Base-by-base conservation (phyloP, 1,140 invertebrate species). In the Telenomus remus region DNA sequence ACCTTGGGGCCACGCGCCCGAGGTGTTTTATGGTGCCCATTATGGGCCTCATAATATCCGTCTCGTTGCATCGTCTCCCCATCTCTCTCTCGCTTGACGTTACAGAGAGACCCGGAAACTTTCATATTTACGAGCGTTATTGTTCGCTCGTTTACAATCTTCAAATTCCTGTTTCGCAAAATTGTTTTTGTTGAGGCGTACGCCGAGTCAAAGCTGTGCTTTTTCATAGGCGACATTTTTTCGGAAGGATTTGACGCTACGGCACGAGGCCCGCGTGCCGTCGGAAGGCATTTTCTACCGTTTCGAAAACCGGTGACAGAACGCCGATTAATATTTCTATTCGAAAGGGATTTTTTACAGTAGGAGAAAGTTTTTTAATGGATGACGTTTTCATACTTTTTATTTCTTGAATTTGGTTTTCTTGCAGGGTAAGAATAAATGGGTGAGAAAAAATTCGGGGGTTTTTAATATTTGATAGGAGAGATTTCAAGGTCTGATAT, bases 1-100 rank as follows among this genome's bases (percentile, higher is more conserved):
- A 19, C 82, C 80, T 83, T 83, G 75, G 61, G 44, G 82, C 79
- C 82, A 84, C 82, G 82, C 82, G 82, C 74, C 82, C 77, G 75
- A 82, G 76, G 77, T 82, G 80, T 84, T 82, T 84, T 84, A 82
- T 82, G 82, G 78, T 56, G 42, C 47, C 74, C 74, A 80, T 82
- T 80, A 82, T 81, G 74, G 76, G 34, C 8, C 63, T 80, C 72
- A 47, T 71, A 78, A 79, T 81, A 68, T 46, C 76, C 78, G 78
- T 82, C 75, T 68, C 60, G 55, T 73, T 68, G 64, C 70, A 79
- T 78, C n/a, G n/a, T n/a, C 74, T 12, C 1, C 34, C 13, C 14
- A 5, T 56, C 61, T 43, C 39, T 10, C 33, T 54, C 59, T 14
- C 12, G 39, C 34, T 60, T 13, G 43, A 12, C 34, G 27, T 54